Evolutionary conservation across 1,140 invertebrate species (phyloP).

Genomic region (Ostrea denselamellosa): DNA sequence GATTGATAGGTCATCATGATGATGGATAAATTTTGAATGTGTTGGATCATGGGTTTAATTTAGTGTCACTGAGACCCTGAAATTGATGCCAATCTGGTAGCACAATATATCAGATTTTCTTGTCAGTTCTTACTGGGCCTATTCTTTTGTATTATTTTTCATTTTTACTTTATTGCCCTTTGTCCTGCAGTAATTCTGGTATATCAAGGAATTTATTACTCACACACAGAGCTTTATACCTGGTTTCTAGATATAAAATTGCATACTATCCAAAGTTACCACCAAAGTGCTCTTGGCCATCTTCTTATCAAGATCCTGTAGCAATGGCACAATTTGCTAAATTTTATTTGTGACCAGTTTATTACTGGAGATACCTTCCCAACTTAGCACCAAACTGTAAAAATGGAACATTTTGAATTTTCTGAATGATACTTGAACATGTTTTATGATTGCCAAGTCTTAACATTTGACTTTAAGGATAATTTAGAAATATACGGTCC

Average conservation of each 20-base stretch:
- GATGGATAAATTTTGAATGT: conserved; percentile 20
- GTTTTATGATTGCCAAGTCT: conserved; percentile 16
- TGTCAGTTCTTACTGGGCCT: background rate
- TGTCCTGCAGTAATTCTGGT: conserved; percentile 31
- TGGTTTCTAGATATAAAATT: conserved; percentile 16
- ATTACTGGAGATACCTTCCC: conserved; percentile 7
- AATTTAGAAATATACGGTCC: conserved; percentile 29
- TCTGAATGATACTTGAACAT: conserved; percentile 14
- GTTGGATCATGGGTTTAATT: background rate
- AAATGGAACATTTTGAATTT: conserved; percentile 30
- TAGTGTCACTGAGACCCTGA: background rate
- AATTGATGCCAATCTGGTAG: background rate
- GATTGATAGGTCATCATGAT: background rate
- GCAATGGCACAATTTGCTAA: conserved; percentile 3
- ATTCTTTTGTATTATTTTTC: background rate
- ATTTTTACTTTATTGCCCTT: conserved; percentile 13
- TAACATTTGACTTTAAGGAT: conserved; percentile 33
- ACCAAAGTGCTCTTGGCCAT: conserved; percentile 12
- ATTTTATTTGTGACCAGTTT: conserved; percentile 26
- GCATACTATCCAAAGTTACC: background rate
- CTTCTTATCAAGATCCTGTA: background rate
- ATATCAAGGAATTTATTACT: conserved; percentile 26
- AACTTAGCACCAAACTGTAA: conserved; percentile 35
- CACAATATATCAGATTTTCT: background rate
- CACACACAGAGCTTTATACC: conserved; percentile 23